A percentile compares a stretch with the other conserved stretches of the same genome.
Conservation (phyloP, 2,797 vertebrate species). For the Cyprinodon diabolis region DNA sequence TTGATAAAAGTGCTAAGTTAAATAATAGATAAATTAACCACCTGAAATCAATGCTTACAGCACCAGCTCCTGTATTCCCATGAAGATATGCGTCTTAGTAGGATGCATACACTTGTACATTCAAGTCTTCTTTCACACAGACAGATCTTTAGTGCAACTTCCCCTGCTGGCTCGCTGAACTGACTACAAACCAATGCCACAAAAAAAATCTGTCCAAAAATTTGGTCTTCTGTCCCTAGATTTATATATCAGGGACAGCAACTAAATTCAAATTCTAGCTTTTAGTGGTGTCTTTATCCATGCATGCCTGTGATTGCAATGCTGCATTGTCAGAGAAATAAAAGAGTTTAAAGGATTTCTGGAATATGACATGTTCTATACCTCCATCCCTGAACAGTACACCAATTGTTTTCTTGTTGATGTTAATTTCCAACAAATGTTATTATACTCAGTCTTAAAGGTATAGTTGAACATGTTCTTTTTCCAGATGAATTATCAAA, state of each 20-base stretch:
- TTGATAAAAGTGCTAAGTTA: no score
- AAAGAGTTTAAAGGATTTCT: constrained; percentile 32
- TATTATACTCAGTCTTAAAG: constrained; percentile 4
- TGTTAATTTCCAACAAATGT: constrained; percentile 10
- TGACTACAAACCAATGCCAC: not conserved
- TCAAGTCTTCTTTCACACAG: no score
- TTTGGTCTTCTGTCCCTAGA: not conserved
- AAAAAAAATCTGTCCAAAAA: no score
- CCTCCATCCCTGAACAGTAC: not conserved
- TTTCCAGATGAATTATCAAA: no score
- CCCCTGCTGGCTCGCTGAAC: not conserved
- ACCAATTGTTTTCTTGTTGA: constrained; percentile 6
- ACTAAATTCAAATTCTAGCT: not conserved
- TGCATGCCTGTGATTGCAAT: not conserved
- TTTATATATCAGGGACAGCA: not conserved
- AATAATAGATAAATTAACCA: no score
- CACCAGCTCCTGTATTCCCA: no score
- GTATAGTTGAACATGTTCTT: no score
- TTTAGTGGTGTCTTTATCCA: not conserved
- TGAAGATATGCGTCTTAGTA: no score
- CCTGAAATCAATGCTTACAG: no score
- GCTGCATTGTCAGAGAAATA: constrained; percentile 26
- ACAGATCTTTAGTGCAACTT: not conserved
- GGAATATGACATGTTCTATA: constrained; percentile 27
- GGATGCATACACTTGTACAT: no score